A percentile compares a stretch with the other conserved stretches of the same genome.
These are phyloP conservation scores for Kryptolebias ocellatus DNA, from an alignment of 2,797 vertebrate genomes.

Conservation along the genomic window DNA sequence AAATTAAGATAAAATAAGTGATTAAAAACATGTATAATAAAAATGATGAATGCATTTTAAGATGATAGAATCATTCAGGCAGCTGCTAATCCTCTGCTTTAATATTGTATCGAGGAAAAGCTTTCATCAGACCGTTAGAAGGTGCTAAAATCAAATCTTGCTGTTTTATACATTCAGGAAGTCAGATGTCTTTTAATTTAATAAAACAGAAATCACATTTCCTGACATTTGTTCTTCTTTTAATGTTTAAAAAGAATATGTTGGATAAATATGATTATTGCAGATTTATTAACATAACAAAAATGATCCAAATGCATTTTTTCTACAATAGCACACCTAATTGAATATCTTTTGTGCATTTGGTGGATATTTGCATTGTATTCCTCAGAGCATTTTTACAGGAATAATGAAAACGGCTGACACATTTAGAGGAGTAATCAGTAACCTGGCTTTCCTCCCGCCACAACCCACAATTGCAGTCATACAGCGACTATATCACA, in stretches of 20 bases:
- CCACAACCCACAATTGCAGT: constrained; percentile 39
- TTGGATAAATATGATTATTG: background rate
- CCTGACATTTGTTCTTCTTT: background rate
- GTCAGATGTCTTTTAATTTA: background rate
- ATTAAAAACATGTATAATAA: background rate
- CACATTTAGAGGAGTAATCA: constrained; percentile 43
- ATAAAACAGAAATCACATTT: background rate
- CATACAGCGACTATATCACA: constrained; percentile 64
- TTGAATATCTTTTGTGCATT: constrained; percentile 8
- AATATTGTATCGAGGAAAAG: background rate
- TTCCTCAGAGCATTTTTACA: constrained; percentile 11
- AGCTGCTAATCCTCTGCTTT: background rate
- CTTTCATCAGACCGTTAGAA: background rate
- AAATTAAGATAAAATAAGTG: no score
- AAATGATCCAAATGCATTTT: constrained; percentile 5
- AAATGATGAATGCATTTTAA: background rate
- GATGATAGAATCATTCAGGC: background rate
- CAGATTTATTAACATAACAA: constrained; percentile 7
- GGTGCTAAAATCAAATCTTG: background rate
- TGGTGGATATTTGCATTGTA: constrained; percentile 6
- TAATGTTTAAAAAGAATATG: background rate
- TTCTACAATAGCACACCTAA: background rate
- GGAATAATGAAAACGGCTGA: constrained; percentile 23
- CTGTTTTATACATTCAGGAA: background rate
- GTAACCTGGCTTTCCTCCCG: constrained; percentile 44